Base-by-base conservation (phyloP, 2,888 invertebrate genomes). In the Liopterus haemorrhoidalis region DNA sequence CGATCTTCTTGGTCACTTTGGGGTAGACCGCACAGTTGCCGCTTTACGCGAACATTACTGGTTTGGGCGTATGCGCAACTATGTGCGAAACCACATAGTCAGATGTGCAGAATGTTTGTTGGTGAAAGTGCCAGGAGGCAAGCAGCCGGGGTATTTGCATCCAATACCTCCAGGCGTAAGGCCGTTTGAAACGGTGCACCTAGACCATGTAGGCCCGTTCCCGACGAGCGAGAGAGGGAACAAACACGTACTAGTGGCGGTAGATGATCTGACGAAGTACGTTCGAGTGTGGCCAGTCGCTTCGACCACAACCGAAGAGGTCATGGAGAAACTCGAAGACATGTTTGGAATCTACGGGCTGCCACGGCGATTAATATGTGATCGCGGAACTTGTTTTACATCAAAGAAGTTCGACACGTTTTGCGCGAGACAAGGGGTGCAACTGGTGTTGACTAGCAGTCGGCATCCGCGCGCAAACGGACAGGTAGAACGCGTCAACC, bases 21-120 rank as follows among this genome's bases (percentile, higher is more conserved):
- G n/a, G n/a, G n/a, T 51, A n/a, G n/a, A n/a, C n/a, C n/a, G n/a
- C n/a, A n/a, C 51, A 1, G 27, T 53, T 9, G 15, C n/a, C 3
- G 40, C 15, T 16, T 41, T 49, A 24, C 16, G n/a, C n/a, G n/a
- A n/a, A n/a, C n/a, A n/a, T n/a, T n/a, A n/a, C n/a, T n/a, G n/a
- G n/a, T n/a, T n/a, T n/a, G n/a, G 19, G 14, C 35, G 48, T 2
- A 42, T 55, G 43, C 20, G 36, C 11, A 36, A 50, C 5, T 57
- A 57, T 38, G 36, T 55, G 0, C 35, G n/a, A n/a, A n/a, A n/a
- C n/a, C n/a, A n/a, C n/a, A n/a, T n/a, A n/a, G n/a, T n/a, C n/a
- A n/a, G n/a, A n/a, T n/a, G n/a, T n/a, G n/a, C n/a, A n/a, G n/a
- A n/a, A n/a, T n/a, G n/a, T n/a, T n/a, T n/a, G n/a, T n/a, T n/a